Conservation (phyloP, 92 coral and sea anemone genomes). For the Porites cylindrica region DNA sequence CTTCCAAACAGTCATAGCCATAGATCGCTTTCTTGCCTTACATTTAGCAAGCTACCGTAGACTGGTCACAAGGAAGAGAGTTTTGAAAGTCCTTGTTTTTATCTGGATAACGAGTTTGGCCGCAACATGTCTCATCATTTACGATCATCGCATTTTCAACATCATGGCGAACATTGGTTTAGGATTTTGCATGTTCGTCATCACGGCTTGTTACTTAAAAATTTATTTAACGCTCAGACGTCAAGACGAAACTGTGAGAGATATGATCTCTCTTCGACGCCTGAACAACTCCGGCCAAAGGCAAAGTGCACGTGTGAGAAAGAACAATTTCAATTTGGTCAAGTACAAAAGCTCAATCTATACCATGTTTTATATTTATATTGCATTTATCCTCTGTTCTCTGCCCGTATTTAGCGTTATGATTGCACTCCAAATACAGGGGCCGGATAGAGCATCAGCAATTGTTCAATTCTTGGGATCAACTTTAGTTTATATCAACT, state of each 20-base stretch:
- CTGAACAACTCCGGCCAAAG: background rate
- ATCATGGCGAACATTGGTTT: background rate
- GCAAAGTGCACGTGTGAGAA: background rate
- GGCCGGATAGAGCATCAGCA: background rate
- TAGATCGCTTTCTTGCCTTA: constrained; percentile 16
- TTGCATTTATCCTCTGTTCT: constrained; percentile 2
- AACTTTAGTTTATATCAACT: constrained; percentile 1
- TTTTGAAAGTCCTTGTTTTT: background rate
- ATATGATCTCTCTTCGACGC: too few relatives aligned
- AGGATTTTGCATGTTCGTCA: constrained; percentile 1
- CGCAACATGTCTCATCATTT: background rate
- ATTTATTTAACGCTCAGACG: constrained; percentile 5
- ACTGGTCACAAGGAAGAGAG: constrained; percentile 12
- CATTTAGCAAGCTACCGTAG: background rate
- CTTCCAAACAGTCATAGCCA: constrained; percentile 18
- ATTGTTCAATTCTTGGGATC: background rate
- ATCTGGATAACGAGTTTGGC: background rate
- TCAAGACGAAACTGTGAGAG: background rate
- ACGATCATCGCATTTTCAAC: constrained; percentile 5
- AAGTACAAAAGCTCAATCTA: constrained; percentile 4
- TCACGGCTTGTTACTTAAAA: constrained; percentile 7
- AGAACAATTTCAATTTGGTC: background rate
- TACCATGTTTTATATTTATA: constrained; percentile 3
- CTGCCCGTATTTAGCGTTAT: constrained; percentile 9
- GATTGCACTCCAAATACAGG: background rate